Evolutionary conservation across 2,113 vertebrate genomes (phyloP).

Genomic region (Oophaga pumilio): DNA sequence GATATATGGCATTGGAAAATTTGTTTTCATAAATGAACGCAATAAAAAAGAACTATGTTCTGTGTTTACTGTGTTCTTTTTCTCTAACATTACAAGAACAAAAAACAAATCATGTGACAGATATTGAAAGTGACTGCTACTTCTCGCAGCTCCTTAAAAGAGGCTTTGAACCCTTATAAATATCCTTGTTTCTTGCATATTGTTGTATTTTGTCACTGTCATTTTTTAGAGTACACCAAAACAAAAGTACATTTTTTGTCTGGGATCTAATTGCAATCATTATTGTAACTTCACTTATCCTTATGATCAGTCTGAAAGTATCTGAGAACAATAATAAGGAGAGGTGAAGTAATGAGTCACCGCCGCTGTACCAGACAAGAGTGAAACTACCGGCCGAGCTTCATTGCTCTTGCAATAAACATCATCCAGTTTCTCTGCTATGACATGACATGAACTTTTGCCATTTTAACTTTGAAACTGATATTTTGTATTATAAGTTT

Average conservation of each 20-base stretch:
- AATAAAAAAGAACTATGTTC: neutral
- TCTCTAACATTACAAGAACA: neutral
- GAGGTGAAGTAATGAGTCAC: slow-evolving; percentile 12
- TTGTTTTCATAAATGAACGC: neutral
- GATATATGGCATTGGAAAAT: neutral
- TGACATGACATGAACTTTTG: neutral
- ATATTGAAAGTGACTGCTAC: neutral
- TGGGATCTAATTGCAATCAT: slow-evolving; percentile 9
- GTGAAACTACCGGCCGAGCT: neutral
- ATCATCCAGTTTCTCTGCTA: slow-evolving; percentile 11
- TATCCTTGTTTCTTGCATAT: neutral
- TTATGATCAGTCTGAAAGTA: slow-evolving; percentile 19
- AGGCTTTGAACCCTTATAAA: neutral
- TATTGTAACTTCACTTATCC: neutral
- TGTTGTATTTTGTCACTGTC: neutral
- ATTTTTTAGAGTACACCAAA: neutral
- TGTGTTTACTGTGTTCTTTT: neutral
- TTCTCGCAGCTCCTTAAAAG: neutral
- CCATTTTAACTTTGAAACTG: neutral
- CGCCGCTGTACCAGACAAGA: neutral
- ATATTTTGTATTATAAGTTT: neutral
- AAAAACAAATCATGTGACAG: neutral
- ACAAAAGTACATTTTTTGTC: slow-evolving; percentile 1
- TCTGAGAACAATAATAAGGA: neutral
- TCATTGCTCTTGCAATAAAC: neutral